Base-by-base conservation (phyloP, 1,140 invertebrate genomes). In the Coboldia fuscipes region DNA sequence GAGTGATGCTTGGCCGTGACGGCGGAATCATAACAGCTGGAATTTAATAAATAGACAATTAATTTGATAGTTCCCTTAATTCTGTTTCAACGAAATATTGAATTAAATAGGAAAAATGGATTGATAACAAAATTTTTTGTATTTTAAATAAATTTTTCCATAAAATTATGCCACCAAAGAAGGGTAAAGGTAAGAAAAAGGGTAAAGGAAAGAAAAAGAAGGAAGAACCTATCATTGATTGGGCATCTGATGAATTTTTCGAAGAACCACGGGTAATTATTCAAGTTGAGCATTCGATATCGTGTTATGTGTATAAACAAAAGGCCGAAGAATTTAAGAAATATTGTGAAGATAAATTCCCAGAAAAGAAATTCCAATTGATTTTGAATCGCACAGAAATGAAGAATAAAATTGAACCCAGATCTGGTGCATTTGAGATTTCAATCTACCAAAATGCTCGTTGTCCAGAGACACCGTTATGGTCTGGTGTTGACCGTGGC, bases 1-100 rank as follows among this genome's bases (percentile, higher is more conserved):
- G 64, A 0, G 78, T 83, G 4, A 94, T 71, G 45, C 78, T 79
- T 0, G 89, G 89, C 27, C 70, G 70, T 3, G 74, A 72, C 0
- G 88, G 86, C 0, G 86, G 84, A 29, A 89, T 69, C 64, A 93
- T 66, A n/a, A 74, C 62, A 28, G 62, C 63, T 70, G 47, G 33
- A 57, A 57, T 39, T 34, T 43, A 45, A 19, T 6, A 22, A 37
- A 40, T 19, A 8, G 9, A 19, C 2, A 5, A 19, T 18, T 17
- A 28, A n/a, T n/a, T n/a, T n/a, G n/a, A n/a, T n/a, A n/a, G n/a
- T n/a, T n/a, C n/a, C n/a, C n/a, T n/a, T n/a, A n/a, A n/a, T n/a
- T n/a, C n/a, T n/a, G n/a, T n/a, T n/a, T n/a, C n/a, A n/a, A n/a
- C n/a, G n/a, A n/a, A n/a, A n/a, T n/a, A n/a, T n/a, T n/a, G n/a